Evolutionary conservation across 2,113 vertebrate genomes (phyloP).

Genomic region (Ciconia maguari): DNA sequence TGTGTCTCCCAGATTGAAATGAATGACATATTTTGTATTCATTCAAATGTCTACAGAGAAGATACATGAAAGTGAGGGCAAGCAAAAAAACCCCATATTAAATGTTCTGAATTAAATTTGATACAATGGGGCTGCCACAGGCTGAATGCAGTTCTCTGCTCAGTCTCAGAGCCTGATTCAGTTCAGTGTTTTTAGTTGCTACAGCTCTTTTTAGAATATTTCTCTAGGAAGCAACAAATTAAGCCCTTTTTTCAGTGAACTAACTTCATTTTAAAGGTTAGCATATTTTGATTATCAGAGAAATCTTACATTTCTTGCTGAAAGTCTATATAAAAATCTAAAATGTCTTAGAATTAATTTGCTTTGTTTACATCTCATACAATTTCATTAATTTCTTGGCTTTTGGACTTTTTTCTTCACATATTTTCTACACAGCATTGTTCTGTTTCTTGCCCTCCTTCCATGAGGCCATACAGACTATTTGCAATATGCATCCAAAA

Average conservation of each 20-base stretch:
- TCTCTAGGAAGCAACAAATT: background rate
- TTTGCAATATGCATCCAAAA: background rate
- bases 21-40: constrained; percentile 10
- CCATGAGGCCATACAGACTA: background rate
- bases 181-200: background rate
- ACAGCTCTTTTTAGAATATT: background rate
- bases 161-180: background rate
- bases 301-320: background rate
- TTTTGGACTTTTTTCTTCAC: background rate
- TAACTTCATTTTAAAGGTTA: background rate
- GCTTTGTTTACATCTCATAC: background rate
- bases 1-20: background rate
- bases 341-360: background rate
- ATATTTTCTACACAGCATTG: background rate
- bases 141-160: background rate
- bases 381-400: background rate
- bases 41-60: constrained; percentile 27
- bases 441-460: background rate
- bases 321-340: background rate
- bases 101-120: constrained; percentile 5
- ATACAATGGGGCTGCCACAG: background rate
- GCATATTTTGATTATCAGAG: background rate
- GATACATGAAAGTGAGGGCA: background rate
- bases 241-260: background rate
- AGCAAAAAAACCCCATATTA: background rate